Base-by-base conservation (phyloP, 1,140 invertebrate genomes). In the Pogonus chalceus region DNA sequence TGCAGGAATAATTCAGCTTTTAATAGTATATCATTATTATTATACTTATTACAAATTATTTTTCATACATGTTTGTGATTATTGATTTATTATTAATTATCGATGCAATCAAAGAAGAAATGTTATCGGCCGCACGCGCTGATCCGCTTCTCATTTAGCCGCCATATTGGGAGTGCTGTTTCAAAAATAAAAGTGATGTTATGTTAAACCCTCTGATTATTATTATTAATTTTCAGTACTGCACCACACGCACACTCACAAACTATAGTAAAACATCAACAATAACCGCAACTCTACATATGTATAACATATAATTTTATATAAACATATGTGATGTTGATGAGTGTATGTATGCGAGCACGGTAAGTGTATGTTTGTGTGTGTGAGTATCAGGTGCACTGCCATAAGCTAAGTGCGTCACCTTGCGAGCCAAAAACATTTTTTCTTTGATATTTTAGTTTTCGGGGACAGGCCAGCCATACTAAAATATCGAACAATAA, bases 101-200 rank as follows among this genome's bases (percentile, higher is more conserved):
- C 54, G 60, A 58, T 61, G 57, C 62, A 60, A 65, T 66, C 65
- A 66, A 66, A 66, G 66, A 68, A 61, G 66, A 66, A 68, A 66
- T 66, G 65, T 66, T 67, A 55, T 67, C 55, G 37, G 37, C 37
- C 4, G 18, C 7, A 10, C 37, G 37, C 37, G 37, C 37, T 7
- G 37, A 43, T 12, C 37, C 14, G 4, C 14, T 31, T 53, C 57
- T 57, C 59, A 58, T 53, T 59, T 57, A 51, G 47, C 50, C 52
- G 54, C 46, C 46, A 56, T 48, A 53, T 47, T 48, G n/a, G 48
- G 50, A 58, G 59, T 60, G 59, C 59, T 60, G 59, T 58, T 48
- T 43, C 37, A 43, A 16, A n/a, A n/a, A n/a, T n/a, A n/a, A n/a
- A 43, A 43, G 37, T 43, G 37, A 43, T 43, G 37, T 43, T 16